Base-by-base conservation (phyloP, 2,888 invertebrate genomes). In the Noctua janthina region DNA sequence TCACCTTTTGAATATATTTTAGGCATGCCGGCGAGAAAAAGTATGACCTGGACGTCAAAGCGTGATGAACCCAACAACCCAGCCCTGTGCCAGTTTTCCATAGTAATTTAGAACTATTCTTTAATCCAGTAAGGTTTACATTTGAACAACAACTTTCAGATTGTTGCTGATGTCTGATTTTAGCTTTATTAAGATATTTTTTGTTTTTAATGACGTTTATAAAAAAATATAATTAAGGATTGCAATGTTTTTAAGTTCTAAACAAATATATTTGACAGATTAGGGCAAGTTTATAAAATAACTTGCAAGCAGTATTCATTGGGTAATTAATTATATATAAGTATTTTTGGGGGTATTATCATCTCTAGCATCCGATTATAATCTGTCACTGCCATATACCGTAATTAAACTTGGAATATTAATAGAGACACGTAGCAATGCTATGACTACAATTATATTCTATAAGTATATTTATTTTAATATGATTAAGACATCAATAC, bases 11-110 rank as follows among this genome's bases (percentile, higher is more conserved):
- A 86, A 76, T 85, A 78, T 72, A 88, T 96, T 96, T 93, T 96
- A 97, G 96, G 96, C 92, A 96, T 81, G 94, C 95, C 78, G 93
- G 94, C 74, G 95, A 95, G 92, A 97, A 96, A 94, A 96, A 96
- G 91, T 96, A 96, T 92, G 95, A 95, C 87, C 84, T 96, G 91
- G 94, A 96, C 88, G 92, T 93, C 80, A 96, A 96, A 90, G 94
- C 93, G 94, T 96, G 94, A 96, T 90, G 91, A 88, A 89, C 87
- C 85, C 79, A 73, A 71, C 79, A 83, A 86, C 83, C 85, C 84
- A 82, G 46, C 74, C 77, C 69, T 77, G 86, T 76, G 82, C 87
- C 88, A 87, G 85, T 85, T 84, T 75, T 81, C 81, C 77, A 81
- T 86, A 87, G 81, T 88, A 86, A 80, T 88, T 86, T 84, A 89